phyloP scores from a whole-genome alignment of 92 coral and sea anemone genomes.

The Hydrozoanthus gracilis region DNA sequence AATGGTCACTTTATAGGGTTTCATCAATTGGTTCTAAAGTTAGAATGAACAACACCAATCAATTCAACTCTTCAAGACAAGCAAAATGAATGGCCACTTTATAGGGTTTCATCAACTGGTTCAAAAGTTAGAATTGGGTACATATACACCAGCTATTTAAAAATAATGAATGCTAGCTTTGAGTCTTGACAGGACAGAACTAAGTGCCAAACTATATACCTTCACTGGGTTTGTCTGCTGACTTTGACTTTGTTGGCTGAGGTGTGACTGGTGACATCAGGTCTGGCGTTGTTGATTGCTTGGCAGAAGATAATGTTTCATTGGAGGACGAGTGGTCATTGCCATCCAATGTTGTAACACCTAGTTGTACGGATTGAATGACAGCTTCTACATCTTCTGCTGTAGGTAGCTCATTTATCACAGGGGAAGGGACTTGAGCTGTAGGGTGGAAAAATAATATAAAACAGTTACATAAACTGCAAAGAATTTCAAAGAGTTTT shows the following conservation, averaged over 20 bases:
- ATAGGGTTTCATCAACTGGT: no score
- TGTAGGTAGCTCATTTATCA: conserved; percentile 89
- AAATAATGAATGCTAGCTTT: no score
- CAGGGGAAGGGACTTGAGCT: conserved; percentile 97
- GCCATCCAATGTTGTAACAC: conserved; percentile 62
- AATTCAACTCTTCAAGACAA: no score
- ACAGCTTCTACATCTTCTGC: conserved; percentile 98
- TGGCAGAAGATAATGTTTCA: conserved; percentile 14
- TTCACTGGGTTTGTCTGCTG: conserved; percentile 23
- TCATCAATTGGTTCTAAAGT: no score
- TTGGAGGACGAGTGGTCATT: conserved; percentile 54
- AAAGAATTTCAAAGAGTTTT: neutral
- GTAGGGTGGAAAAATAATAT: neutral
- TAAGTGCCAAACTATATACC: neutral
- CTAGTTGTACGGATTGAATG: conserved; percentile 88
- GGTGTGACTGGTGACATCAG: conserved; percentile 30
- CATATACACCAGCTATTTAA: no score
- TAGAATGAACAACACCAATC: no score
- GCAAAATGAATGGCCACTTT: no score
- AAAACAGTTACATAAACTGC: neutral
- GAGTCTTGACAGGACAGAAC: no score
- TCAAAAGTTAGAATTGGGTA: no score
- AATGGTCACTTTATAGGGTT: no score
- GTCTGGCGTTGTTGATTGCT: conserved; percentile 21
- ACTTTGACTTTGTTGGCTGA: neutral